Conservation (phyloP, 2,888 invertebrate genomes). For the Pegoplata infirma region DNA sequence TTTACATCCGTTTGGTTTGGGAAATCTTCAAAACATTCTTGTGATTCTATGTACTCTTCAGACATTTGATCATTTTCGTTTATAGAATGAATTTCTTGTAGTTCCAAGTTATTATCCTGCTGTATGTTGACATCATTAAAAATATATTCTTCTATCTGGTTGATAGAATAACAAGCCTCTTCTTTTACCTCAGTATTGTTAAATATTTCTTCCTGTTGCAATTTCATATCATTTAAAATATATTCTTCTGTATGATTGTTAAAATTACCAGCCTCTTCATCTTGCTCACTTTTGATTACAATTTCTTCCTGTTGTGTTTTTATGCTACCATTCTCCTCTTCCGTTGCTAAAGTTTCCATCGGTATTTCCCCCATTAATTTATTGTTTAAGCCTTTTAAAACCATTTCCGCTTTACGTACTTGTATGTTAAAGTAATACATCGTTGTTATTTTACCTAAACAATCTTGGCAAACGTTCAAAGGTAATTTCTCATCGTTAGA, state of each 20-base stretch:
- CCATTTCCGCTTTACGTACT: conserved; percentile 56
- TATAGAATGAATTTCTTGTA: neutral
- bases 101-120: neutral
- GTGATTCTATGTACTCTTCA: neutral
- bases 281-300: neutral
- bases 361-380: conserved; percentile 4
- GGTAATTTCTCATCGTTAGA: conserved; percentile 41
- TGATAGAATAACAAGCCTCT: too few species aligned
- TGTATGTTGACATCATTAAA: neutral
- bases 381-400: conserved; percentile 44
- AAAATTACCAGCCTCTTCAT: neutral
- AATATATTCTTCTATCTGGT: neutral
- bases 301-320: neutral
- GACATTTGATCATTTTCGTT: neutral
- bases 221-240: neutral
- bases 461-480: conserved; percentile 55
- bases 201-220: neutral
- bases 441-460: conserved; percentile 50
- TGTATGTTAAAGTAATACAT: conserved; percentile 59
- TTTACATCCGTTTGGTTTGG: neutral
- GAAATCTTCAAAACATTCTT: neutral
- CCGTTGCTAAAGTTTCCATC: neutral
- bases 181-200: neutral
- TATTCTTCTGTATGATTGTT: too few species aligned
- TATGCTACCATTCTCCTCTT: neutral